Conservation (phyloP, 2,888 invertebrate genomes). For the Apamea anceps region DNA sequence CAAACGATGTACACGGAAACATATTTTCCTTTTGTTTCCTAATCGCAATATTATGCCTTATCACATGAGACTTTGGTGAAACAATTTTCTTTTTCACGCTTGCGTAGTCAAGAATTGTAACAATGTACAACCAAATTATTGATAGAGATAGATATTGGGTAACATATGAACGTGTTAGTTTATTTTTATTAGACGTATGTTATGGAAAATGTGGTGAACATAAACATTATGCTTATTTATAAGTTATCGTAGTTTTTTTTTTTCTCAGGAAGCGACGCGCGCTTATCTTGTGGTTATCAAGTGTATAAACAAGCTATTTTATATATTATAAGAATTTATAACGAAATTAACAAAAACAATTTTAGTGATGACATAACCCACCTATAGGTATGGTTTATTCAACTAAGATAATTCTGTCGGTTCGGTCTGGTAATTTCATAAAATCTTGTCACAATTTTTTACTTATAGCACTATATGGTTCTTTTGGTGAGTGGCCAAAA, state of each 20-base stretch:
- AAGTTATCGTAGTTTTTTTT: background rate
- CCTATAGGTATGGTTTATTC: background rate
- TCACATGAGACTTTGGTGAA: conserved; percentile 2
- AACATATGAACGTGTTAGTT: conserved; percentile 19
- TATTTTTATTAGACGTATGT: conserved; percentile 39
- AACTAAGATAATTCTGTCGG: background rate
- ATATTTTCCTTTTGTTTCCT: conserved; percentile 17
- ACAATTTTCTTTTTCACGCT: conserved; percentile 37
- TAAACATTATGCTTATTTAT: conserved; percentile 9
- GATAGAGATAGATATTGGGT: conserved; percentile 40
- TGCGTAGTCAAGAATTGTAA: conserved; percentile 28
- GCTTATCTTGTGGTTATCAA: background rate
- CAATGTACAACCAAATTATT: conserved; percentile 41
- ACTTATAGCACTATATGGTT: background rate
- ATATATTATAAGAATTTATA: too few species aligned
- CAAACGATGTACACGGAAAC: conserved; percentile 12
- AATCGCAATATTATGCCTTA: conserved; percentile 51
- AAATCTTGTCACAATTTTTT: background rate
- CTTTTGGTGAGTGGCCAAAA: background rate
- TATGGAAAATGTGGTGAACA: background rate
- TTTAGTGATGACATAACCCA: too few species aligned
- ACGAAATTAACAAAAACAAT: too few species aligned
- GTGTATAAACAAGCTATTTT: background rate
- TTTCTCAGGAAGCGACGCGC: background rate
- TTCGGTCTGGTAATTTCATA: background rate